A percentile compares a stretch with the other conserved stretches of the same genome.
Conservation (phyloP, 2,888 invertebrate species). For the Cantharis rufa region DNA sequence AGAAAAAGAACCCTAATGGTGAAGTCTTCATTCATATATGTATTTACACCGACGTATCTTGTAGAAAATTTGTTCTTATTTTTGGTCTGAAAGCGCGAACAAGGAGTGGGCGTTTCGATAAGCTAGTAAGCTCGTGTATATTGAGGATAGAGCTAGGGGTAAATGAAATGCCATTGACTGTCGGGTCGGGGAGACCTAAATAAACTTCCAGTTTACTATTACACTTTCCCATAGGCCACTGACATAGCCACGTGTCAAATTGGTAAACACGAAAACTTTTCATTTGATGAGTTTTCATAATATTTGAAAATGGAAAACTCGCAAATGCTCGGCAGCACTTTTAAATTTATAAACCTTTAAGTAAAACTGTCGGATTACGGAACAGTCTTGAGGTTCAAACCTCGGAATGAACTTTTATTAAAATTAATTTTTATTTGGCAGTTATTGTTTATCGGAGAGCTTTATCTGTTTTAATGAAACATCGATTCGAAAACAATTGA, state of each 20-base stretch:
- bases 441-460: background rate
- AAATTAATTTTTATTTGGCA: background rate
- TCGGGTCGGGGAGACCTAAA: slow-evolving; percentile 16
- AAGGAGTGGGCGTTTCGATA: slow-evolving; percentile 7
- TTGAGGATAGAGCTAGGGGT: slow-evolving; percentile 9
- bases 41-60: slow-evolving; percentile 1
- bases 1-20: background rate
- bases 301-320: background rate
- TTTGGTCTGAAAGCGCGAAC: background rate
- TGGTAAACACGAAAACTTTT: background rate
- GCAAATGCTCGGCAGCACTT: background rate
- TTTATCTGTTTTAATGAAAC: background rate
- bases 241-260: slow-evolving; percentile 19
- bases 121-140: slow-evolving; percentile 18
- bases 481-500: background rate
- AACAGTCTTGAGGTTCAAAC: background rate
- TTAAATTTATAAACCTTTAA: background rate
- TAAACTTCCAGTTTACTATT: slow-evolving; percentile 20
- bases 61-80: slow-evolving; percentile 3
- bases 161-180: slow-evolving; percentile 24
- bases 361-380: background rate
- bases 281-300: background rate
- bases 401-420: background rate
- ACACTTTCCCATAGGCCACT: slow-evolving; percentile 9
- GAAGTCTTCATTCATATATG: background rate